Percentiles rank a stretch among this genome's conserved stretches.
phyloP scores from a whole-genome alignment of 2,888 invertebrate species.

The Drosophila fulvimacula region DNA sequence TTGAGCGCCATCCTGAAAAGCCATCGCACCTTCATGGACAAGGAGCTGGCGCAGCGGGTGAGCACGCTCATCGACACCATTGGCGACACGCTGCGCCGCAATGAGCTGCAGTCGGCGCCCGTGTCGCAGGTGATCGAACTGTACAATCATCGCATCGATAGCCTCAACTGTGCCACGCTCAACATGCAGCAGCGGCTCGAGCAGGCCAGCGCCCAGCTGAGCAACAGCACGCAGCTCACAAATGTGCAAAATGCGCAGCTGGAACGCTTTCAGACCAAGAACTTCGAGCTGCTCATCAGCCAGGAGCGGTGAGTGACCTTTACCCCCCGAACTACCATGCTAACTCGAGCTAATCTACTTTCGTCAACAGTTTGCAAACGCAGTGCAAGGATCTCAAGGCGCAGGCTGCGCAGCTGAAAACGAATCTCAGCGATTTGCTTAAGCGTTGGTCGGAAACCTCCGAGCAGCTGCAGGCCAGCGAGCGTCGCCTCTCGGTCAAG shows the following conservation, averaged over 20 bases:
- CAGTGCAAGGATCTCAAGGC: conserved; percentile 82
- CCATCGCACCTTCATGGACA: conserved; percentile 80
- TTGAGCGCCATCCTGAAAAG: conserved; percentile 80
- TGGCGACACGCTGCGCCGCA: conserved; percentile 72
- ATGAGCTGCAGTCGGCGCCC: conserved; percentile 81
- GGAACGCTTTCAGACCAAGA: conserved; percentile 81
- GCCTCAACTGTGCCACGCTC: conserved; percentile 70
- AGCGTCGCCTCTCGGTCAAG: conserved; percentile 80
- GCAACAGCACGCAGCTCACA: conserved; percentile 78
- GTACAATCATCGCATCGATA: conserved; percentile 83
- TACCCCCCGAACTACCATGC: fast-evolving
- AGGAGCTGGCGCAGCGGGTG: conserved; percentile 80
- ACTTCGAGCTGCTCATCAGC: conserved; percentile 83
- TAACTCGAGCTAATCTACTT: not conserved
- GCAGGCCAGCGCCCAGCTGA: conserved; percentile 80
- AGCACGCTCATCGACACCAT: conserved; percentile 78
- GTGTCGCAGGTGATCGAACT: conserved; percentile 84
- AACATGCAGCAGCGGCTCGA: conserved; percentile 79
- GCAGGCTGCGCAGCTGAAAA: conserved; percentile 80
- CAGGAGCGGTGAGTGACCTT: conserved; percentile 75
- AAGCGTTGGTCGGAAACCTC: conserved; percentile 81
- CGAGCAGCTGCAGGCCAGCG: conserved; percentile 76
- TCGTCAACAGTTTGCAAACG: conserved; percentile 72
- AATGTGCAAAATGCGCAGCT: conserved; percentile 82
- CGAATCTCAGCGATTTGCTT: conserved; percentile 77